Evolutionary conservation across 2,113 vertebrate species (phyloP), one percentile per base, ranked within the genome.

Genomic region (Octodon degus): DNA sequence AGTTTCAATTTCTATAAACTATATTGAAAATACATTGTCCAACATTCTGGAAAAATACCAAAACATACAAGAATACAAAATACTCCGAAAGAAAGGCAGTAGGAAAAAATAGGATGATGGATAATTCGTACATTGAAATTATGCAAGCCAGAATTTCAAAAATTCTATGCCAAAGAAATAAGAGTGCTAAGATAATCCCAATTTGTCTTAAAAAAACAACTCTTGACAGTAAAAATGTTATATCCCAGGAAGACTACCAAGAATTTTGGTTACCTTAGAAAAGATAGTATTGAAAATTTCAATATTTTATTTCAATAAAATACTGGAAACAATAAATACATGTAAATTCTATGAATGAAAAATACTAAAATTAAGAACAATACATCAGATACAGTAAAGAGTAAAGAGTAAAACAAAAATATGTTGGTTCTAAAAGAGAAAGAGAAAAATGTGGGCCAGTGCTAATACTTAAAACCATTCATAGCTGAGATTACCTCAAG

Each of bases 1-100:
- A 74, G 70, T 74, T 74, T 74, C 37, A 34, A 47, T 95, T 77
- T 84, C 94, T 91, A 85, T n/a, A 85, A 87, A 86, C 9, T 25
- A 25, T 14, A 47, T 76, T 63, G 65, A 94, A 95, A 91, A 50
- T 81, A 90, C 2, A 34, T 79, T 79, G 58, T 60, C 53, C 24
- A 80, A 50, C 4, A 80, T 24, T 68, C 19, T 80, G 86, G 86
- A 60, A 94, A 90, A 58, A 12, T 55, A 85, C 43, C 14, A 37
- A 89, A 62, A 5, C 22, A 74, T 12, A 53, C 10, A 87, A 88
- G 47, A 6, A 96, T 13, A 81, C 4, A 77, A 90, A 43, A 62
- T 62, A 82, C 83, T 32, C 81, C 25, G 77, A 76, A 82, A 83
- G 32, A 95, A 80, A 84, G 3, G 9, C 3, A 76, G 32, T 24